Conservation (phyloP, 2,888 invertebrate species). For the Drosophila nr. perissopoda region DNA sequence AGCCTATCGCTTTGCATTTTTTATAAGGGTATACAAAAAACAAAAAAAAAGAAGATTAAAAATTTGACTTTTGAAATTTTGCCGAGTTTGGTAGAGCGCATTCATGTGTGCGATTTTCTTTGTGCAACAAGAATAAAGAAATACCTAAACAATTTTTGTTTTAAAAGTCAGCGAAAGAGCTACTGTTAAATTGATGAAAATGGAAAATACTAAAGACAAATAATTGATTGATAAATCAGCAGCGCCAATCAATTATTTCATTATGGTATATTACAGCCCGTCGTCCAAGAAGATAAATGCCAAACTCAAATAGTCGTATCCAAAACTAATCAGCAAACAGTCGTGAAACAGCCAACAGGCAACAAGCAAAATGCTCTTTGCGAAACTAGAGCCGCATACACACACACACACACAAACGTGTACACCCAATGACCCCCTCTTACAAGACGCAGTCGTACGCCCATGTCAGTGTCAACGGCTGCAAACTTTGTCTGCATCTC, state of each 20-base stretch:
- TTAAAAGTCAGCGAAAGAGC: constrained; percentile 7
- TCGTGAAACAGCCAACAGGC: constrained; percentile 33
- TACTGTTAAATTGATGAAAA: not conserved
- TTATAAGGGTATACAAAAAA: constrained; percentile 10
- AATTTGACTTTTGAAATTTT: constrained; percentile 14
- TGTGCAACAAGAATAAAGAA: constrained; percentile 25
- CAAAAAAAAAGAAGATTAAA: not conserved
- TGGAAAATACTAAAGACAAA: constrained; percentile 17
- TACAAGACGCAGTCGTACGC: not conserved
- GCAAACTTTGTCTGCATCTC: constrained; percentile 51
- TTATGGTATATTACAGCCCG: constrained; percentile 35
- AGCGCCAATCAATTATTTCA: constrained; percentile 59
- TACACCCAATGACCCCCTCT: not conserved
- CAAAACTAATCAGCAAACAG: constrained; percentile 71
- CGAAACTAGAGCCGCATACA: constrained; percentile 3
- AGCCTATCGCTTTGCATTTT: constrained; percentile 42
- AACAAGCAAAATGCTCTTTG: constrained; percentile 52
- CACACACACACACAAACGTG: not conserved
- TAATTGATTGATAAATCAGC: constrained; percentile 53
- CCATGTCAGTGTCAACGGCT: constrained; percentile 57
- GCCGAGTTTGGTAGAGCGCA: constrained; percentile 16
- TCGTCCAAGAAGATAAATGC: constrained; percentile 41
- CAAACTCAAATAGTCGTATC: constrained; percentile 64
- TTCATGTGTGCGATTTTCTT: constrained; percentile 58
- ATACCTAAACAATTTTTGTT: constrained; percentile 38